phyloP scores from a whole-genome alignment of 2,888 invertebrate genomes.

The Cecidostiba fungosa region DNA sequence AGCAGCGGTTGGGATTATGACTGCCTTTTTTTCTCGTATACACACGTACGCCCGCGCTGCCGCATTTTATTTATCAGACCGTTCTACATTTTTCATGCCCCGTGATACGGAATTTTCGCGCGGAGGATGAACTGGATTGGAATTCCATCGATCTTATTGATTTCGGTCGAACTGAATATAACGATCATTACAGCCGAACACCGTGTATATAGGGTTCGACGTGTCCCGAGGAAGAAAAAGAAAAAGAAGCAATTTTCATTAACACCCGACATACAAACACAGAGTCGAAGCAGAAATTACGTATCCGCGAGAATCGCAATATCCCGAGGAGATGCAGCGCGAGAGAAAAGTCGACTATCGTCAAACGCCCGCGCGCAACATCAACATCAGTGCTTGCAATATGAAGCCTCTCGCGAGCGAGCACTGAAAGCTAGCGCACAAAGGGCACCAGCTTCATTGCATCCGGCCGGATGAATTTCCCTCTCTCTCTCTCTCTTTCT shows the following conservation, averaged over 20 bases:
- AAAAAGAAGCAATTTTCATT: conserved; percentile 8
- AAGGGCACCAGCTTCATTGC: conserved; percentile 23
- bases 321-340: conserved; percentile 1
- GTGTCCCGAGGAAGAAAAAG: neutral
- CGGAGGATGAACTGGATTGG: neutral
- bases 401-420: conserved; percentile 3
- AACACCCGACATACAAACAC: neutral
- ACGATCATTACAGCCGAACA: too few relatives aligned
- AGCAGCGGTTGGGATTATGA: neutral
- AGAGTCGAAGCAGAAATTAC: neutral
- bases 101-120: neutral
- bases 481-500: neutral
- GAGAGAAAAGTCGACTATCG: conserved; percentile 11
- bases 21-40: neutral
- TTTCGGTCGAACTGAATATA: too few relatives aligned
- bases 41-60: neutral
- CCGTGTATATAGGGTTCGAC: too few relatives aligned
- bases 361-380: conserved; percentile 4
- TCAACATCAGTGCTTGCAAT: conserved; percentile 1
- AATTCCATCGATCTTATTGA: neutral
- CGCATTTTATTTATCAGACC: neutral
- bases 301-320: conserved; percentile 30
- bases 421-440: neutral
- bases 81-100: neutral
- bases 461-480: conserved; percentile 45